phyloP scores from a whole-genome alignment of 2,797 vertebrate species.

The Macrochelys suwanniensis region DNA sequence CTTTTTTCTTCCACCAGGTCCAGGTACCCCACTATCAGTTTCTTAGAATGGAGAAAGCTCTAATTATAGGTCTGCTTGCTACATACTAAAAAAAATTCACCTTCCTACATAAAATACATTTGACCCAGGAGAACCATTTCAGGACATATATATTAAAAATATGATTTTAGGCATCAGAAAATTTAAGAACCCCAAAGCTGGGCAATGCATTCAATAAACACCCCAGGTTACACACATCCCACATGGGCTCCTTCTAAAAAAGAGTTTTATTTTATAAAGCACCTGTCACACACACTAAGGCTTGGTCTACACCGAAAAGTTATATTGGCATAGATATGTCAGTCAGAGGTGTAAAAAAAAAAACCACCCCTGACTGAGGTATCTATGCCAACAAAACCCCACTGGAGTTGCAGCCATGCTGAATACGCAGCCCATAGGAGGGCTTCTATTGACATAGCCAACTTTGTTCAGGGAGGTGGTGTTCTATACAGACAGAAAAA shows the following conservation, averaged over 20 bases:
- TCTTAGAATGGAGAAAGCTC: neutral
- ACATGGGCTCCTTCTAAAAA: neutral
- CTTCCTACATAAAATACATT: neutral
- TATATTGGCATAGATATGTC: neutral
- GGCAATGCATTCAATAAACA: neutral
- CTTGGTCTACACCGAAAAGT: neutral
- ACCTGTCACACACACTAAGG: neutral
- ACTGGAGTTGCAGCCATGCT: neutral
- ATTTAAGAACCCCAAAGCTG: neutral
- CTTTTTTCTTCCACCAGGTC: neutral
- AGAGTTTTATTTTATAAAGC: neutral
- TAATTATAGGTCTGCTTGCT: neutral
- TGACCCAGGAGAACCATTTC: neutral
- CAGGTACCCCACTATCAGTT: neutral
- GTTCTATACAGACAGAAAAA: too few relatives aligned
- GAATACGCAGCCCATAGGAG: neutral
- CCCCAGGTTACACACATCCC: neutral
- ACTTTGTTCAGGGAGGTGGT: too few relatives aligned
- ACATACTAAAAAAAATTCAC: accelerated
- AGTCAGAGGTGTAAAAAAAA: neutral
- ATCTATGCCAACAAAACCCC: neutral
- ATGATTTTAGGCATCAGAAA: neutral
- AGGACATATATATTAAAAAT: neutral
- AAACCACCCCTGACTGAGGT: too few relatives aligned
- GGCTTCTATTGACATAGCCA: neutral